Evolutionary conservation across 2,888 invertebrate genomes (phyloP).

Genomic region (Machimus atricapillus): DNA sequence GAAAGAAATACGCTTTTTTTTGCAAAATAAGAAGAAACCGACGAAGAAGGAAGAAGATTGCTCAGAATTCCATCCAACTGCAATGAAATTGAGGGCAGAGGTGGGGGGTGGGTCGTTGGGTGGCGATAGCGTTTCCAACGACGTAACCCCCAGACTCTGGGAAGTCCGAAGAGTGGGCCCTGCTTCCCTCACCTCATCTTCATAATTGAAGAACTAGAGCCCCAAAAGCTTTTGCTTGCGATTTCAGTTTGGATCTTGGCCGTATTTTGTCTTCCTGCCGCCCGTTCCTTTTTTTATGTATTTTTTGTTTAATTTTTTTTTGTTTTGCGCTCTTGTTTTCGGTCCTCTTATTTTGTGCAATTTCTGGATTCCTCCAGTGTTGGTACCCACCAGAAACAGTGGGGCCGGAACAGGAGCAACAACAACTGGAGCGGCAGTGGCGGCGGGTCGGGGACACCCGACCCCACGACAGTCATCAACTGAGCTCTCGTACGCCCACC

Average conservation of each 20-base stretch:
- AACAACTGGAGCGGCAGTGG: not conserved
- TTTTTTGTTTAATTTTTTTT: not conserved
- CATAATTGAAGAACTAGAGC: conserved; percentile 35
- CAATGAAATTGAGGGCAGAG: conserved; percentile 19
- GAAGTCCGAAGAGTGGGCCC: not conserved
- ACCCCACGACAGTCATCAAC: conserved; percentile 17
- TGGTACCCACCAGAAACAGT: conserved; percentile 4
- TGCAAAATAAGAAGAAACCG: not conserved
- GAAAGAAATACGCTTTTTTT: not conserved
- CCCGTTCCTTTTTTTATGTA: not conserved
- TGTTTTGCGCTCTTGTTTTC: not conserved
- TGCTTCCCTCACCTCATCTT: conserved; percentile 14
- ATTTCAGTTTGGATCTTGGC: conserved; percentile 15
- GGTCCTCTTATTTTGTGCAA: conserved; percentile 15
- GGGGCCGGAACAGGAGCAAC: not conserved
- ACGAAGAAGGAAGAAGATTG: conserved; percentile 17
- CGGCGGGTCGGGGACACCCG: conserved; percentile 23
- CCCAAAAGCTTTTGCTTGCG: conserved; percentile 38
- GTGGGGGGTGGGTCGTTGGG: not conserved
- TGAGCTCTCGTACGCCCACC: conserved; percentile 21
- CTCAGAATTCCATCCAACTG: conserved; percentile 38
- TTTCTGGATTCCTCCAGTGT: conserved; percentile 26
- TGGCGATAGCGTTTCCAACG: not conserved
- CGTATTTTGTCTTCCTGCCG: not conserved
- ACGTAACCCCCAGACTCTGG: conserved; percentile 13